Evolutionary conservation across 2,113 vertebrate species (phyloP), one percentile per base, ranked within the genome.

Genomic region (Falco punctatus): DNA sequence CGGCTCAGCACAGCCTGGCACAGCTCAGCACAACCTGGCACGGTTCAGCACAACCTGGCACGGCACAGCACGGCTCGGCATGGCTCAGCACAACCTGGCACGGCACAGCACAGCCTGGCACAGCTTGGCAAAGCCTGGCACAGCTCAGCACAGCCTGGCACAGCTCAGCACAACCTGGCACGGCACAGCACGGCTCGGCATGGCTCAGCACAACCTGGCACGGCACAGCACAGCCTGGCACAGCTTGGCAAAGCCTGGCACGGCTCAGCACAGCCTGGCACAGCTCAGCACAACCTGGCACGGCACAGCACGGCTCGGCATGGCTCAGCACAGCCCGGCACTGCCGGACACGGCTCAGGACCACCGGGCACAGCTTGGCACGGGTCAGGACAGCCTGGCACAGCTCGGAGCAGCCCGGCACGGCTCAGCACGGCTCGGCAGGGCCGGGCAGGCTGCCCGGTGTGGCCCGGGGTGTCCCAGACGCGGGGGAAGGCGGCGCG

Each of bases 1-100:
- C 35, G 17, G 38, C 27, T 8, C 0, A 0, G 11, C 12, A 12
- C 2, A 3, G 32, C 48, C 4, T 2, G 4, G 20, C 19, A 8
- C 5, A 2, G 62, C 49, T 10, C 12, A 13, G 26, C 15, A 23
- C 20, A 12, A n/a, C 48, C 4, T 2, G 4, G 20, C 19, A 8
- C 5, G 2, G 62, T 42, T 10, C 12, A 13, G 26, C 15, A 23
- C 20, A 12, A n/a, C 48, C 19, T 3, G 52, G 35, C 61, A 54
- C 0, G 1, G 27, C 46, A 3, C 15, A 3, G 2, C 15, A 35
- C 24, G 4, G 3, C 3, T 15, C 5, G 18, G 48, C 49, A 32
- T 14, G 2, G 55, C 55, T 9, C 11, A 23, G 70, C 38, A 4
- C 27, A 8, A 66, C 59, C 0, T 13, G 24, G 71, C 66, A 51